A percentile compares a stretch with the other conserved stretches of the same genome.
Conservation (phyloP, 2,113 vertebrate genomes). For the Crotalus horridus region DNA sequence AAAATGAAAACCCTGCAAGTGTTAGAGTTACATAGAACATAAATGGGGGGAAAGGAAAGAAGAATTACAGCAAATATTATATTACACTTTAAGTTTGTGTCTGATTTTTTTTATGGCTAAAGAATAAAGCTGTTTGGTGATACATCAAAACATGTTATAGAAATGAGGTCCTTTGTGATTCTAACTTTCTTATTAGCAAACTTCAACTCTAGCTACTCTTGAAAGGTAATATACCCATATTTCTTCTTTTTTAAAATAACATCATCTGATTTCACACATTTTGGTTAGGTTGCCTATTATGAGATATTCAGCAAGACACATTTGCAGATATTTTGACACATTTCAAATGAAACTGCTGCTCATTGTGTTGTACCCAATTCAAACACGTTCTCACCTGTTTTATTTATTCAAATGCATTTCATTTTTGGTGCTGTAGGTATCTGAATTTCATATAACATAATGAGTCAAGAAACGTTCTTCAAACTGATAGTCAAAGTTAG, state of each 20-base stretch:
- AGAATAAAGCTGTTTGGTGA: background rate
- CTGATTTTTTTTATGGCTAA: background rate
- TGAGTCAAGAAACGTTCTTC: background rate
- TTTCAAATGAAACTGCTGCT: conserved; percentile 64
- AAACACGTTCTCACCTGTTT: conserved; percentile 59
- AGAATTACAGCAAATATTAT: background rate
- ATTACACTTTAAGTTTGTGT: background rate
- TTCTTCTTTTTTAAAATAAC: background rate
- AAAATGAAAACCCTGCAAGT: background rate
- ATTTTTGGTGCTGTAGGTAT: conserved; percentile 22
- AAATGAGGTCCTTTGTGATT: background rate
- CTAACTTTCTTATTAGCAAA: background rate
- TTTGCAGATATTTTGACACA: conserved; percentile 54
- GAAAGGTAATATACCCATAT: conserved; percentile 11
- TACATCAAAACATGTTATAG: background rate
- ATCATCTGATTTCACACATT: conserved; percentile 66
- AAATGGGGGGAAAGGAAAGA: no score
- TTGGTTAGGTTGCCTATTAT: conserved; percentile 62
- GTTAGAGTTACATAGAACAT: background rate
- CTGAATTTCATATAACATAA: conserved; percentile 8
- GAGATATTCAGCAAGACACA: conserved; percentile 54
- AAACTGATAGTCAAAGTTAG: background rate
- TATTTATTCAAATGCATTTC: conserved; percentile 40
- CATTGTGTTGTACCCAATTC: conserved; percentile 62
- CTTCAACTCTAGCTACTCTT: background rate